Base-by-base conservation (phyloP, 2,113 vertebrate species). In the Onychostoma macrolepis region DNA sequence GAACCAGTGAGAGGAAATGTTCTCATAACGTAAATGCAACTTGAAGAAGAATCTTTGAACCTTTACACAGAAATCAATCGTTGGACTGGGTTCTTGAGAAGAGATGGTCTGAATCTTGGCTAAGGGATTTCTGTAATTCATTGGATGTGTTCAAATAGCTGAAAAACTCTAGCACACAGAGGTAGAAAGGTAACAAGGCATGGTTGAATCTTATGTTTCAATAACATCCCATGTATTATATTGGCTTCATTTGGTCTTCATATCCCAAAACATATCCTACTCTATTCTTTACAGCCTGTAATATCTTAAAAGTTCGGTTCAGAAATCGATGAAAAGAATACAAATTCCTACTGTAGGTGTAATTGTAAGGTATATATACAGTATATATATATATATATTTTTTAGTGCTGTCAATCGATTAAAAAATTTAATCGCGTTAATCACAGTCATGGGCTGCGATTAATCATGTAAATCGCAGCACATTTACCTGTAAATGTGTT, bases 31-130 rank as follows among this genome's bases (percentile, higher is more conserved):
- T 83, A 33, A 48, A 71, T 71, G 41, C 41, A 82, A 43, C 80
- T 13, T 28, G 15, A 48, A 26, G 17, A 21, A 43, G 5, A 19
- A 53, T 83, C 43, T 19, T 71, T 71, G 28, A 83, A 53, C 9
- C 43, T 82, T 45, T 30, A 67, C 61, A 30, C 4, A 48, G 21
- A 53, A 83, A 71, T 71, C 26, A 83, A 71, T 71, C 43, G 28
- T 48, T 83, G 17, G 45, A 69, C 28, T 1, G 28, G 65, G 28
- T 30, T 67, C 21, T 71, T 83, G 17, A 69, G 80, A 28, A 63
- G 50, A 63, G 36, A 41, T 63, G 78, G 33, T 41, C 24, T 69
- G 28, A 50, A 33, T 43, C 80, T 83, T 50, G 63, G 5, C 58
- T 43, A 36, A 43, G 13, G 7, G 56, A 43, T 81, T 65, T 53